Percentiles rank a stretch among this genome's conserved stretches.
Evolutionary conservation across 64 coral and sea anemone genomes (phyloP).

Genomic region (Astreopora myriophthalma): DNA sequence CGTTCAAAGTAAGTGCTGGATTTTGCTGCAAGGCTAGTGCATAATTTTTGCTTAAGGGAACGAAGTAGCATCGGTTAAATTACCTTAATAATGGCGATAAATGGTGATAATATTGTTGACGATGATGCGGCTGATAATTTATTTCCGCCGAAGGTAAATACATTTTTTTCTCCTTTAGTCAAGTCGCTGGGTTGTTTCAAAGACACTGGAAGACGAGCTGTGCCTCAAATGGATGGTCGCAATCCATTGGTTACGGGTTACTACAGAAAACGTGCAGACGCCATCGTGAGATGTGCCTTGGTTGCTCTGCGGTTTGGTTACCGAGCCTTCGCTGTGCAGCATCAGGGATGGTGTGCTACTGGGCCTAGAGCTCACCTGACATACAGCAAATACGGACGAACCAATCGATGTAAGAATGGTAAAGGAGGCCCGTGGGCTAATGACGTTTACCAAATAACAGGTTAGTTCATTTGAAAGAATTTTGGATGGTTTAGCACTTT

Average conservation of each 20-base stretch:
- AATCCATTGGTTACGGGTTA: background rate
- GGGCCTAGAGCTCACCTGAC: conserved; percentile 8
- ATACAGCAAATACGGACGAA: conserved; percentile 58
- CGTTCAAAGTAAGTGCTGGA: background rate
- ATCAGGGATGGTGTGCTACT: conserved; percentile 54
- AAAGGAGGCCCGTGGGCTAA: conserved; percentile 71
- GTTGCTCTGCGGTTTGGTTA: background rate
- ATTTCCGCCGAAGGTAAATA: no score
- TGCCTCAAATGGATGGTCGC: conserved; percentile 24
- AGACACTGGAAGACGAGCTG: conserved; percentile 33
- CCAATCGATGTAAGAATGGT: conserved; percentile 30
- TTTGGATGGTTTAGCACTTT: no score
- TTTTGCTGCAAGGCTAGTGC: background rate
- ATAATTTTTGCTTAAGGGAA: background rate
- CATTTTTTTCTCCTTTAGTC: background rate
- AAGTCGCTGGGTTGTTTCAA: conserved; percentile 13
- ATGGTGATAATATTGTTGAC: background rate
- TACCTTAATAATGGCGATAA: no score
- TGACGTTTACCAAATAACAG: conserved; percentile 39
- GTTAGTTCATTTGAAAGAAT: background rate
- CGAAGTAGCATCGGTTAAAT: no score
- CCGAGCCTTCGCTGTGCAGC: conserved; percentile 48
- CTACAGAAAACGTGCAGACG: background rate
- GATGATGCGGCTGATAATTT: background rate
- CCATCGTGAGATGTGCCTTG: conserved; percentile 53